Base-by-base conservation (phyloP, 2,888 invertebrate genomes). In the Eudasyphora cyanicolor region DNA sequence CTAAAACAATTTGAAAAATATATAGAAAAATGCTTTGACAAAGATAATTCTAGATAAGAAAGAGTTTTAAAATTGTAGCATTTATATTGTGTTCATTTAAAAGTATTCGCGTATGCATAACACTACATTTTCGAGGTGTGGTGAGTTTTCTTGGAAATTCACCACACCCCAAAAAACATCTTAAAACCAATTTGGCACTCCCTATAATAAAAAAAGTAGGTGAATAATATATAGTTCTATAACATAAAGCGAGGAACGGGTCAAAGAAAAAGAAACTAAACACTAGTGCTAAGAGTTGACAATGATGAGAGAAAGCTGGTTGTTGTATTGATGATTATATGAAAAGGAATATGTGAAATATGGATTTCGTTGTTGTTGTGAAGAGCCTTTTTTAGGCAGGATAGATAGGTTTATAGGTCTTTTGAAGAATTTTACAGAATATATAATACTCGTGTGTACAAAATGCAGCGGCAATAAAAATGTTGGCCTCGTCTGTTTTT, bases 401-500 rank as follows among this genome's bases (percentile, higher is more conserved):
- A n/a, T n/a, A n/a, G n/a, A n/a, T n/a, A n/a, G n/a, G 29, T 29
- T n/a, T n/a, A n/a, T n/a, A 29, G 60, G 60, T n/a, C 32, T 14
- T n/a, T 45, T 45, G n/a, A 45, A 38, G 38, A 38, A 45, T 54
- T 54, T 12, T 21, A 54, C 54, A 54, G 57, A 12, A 27, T 27
- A 57, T 10, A 49, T 29, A 12, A n/a, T 19, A 57, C 57, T 24
- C 10, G 17, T 57, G 2, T 27, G 29, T 12, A 73, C 84, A 84
- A 84, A 84, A 84, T 84, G 84, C 81, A 84, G 81, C 81, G 76
- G 77, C 76, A 71, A 60, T 74, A 29, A 70, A 21, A 10, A 42
- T 57, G 10, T 69, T 32, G 38, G 32, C 54, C 17, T n/a, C n/a
- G n/a, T n/a, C 2, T 54, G n/a, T 38, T 38, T 57, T 38, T 10